Percentiles rank a stretch among this genome's conserved stretches.
These are phyloP conservation scores for Plebejus argus DNA, from an alignment of 2,888 invertebrate species.

Conservation along the genomic window DNA sequence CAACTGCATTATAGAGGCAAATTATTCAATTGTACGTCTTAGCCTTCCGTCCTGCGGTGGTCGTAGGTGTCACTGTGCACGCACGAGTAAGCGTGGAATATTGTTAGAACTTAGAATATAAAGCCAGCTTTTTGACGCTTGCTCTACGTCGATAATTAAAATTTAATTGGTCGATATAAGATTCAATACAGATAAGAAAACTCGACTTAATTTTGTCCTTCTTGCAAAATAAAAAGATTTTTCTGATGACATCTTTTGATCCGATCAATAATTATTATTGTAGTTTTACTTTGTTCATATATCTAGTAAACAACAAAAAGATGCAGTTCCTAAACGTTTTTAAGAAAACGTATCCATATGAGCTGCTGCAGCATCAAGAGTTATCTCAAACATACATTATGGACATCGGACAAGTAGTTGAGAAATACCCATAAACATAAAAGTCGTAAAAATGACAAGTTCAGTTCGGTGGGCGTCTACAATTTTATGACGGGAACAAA, in stretches of 20 bases:
- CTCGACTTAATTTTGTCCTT: background rate
- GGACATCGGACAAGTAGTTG: background rate
- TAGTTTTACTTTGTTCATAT: too few species aligned
- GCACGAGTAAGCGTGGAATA: background rate
- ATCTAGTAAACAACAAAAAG: too few species aligned
- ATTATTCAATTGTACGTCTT: slow-evolving; percentile 24
- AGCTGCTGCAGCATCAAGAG: background rate
- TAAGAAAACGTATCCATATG: background rate
- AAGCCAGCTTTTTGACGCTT: too few species aligned
- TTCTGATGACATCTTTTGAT: too few species aligned
- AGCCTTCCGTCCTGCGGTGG: slow-evolving; percentile 27
- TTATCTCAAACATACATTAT: slow-evolving; percentile 1
- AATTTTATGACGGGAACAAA: slow-evolving; percentile 22
- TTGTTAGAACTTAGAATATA: background rate
- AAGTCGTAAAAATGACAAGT: slow-evolving; percentile 14
- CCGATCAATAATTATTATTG: too few species aligned
- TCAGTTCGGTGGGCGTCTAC: slow-evolving; percentile 16
- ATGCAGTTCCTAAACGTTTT: too few species aligned
- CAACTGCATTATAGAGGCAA: slow-evolving; percentile 8
- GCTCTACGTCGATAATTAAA: too few species aligned
- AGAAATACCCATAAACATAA: slow-evolving; percentile 5
- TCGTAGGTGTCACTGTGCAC: slow-evolving; percentile 17
- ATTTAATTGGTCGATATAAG: background rate
- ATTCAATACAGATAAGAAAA: background rate
- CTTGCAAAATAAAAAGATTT: background rate